These are phyloP conservation scores for Drosophila tropicalis DNA, from an alignment of 1,140 invertebrate species.

Conservation along the genomic window DNA sequence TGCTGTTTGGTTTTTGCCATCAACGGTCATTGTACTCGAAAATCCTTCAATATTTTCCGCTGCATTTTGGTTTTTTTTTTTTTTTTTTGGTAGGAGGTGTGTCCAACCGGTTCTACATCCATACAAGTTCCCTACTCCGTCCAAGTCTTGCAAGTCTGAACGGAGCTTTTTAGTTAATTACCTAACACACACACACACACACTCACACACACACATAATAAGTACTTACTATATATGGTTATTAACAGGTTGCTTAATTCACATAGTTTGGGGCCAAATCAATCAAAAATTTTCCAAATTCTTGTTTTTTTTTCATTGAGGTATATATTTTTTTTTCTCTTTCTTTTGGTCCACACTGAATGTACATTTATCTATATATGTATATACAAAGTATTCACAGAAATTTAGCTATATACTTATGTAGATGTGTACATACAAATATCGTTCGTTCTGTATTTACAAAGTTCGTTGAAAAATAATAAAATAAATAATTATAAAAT, in stretches of 20 bases:
- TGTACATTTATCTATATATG: not conserved
- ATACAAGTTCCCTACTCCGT: no score
- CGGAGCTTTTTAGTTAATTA: not conserved
- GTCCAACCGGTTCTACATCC: slow-evolving; percentile 27
- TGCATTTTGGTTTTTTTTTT: no score
- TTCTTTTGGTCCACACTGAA: slow-evolving; percentile 8
- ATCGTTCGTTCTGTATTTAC: slow-evolving; percentile 45
- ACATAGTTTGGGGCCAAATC: not conserved
- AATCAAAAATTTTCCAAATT: not conserved
- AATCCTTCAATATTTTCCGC: slow-evolving; percentile 30
- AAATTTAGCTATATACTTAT: not conserved
- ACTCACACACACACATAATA: not conserved
- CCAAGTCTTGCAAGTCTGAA: not conserved
- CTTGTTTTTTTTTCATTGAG: not conserved
- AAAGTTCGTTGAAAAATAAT: slow-evolving; percentile 31
- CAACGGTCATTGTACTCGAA: slow-evolving; percentile 40
- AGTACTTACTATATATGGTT: slow-evolving; percentile 1
- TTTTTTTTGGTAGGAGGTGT: slow-evolving; percentile 26
- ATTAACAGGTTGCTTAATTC: slow-evolving; percentile 10
- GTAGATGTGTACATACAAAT: slow-evolving; percentile 22
- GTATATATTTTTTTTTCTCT: slow-evolving; percentile 2
- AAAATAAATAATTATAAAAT: slow-evolving; percentile 26
- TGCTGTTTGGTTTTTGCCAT: not conserved
- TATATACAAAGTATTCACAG: not conserved
- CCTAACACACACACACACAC: not conserved